phyloP scores from a whole-genome alignment of 2,113 vertebrate species.

The Urocynchramus pylzowi region DNA sequence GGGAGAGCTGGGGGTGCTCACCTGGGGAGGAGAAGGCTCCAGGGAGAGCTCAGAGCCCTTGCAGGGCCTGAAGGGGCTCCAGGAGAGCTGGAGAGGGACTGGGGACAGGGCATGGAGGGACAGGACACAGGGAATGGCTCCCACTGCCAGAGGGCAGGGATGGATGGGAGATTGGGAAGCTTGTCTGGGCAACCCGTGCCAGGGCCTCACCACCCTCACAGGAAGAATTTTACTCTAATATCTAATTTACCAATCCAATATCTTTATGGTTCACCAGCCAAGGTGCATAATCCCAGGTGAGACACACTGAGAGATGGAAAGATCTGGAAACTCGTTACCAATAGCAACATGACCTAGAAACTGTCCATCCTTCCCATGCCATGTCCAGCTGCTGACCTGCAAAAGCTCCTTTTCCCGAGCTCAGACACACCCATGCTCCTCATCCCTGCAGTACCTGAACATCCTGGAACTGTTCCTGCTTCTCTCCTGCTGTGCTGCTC shows the following conservation, averaged over 20 bases:
- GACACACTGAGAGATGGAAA: neutral
- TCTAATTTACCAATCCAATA: neutral
- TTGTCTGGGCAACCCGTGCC: neutral
- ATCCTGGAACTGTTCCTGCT: neutral
- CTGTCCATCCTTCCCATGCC: rapidly evolving
- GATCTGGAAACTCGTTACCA: rapidly evolving
- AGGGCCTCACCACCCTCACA: neutral
- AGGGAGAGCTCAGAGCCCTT: neutral
- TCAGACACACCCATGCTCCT: neutral
- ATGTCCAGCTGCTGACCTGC: rapidly evolving
- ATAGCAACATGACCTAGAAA: neutral
- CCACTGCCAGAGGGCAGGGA: neutral
- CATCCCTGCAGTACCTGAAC: neutral
- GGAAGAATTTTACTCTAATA: neutral
- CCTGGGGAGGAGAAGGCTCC: neutral
- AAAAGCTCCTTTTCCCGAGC: neutral
- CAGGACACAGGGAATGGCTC: neutral
- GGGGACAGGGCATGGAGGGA: neutral
- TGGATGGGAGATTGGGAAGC: neutral
- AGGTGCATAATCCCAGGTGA: neutral
- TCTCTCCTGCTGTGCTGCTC: neutral
- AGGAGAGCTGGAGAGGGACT: neutral
- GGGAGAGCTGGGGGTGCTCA: neutral
- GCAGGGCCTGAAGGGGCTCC: neutral
- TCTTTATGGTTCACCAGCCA: neutral